Evolutionary conservation across 2,797 vertebrate genomes (phyloP).

Genomic region (Mallotus villosus): DNA sequence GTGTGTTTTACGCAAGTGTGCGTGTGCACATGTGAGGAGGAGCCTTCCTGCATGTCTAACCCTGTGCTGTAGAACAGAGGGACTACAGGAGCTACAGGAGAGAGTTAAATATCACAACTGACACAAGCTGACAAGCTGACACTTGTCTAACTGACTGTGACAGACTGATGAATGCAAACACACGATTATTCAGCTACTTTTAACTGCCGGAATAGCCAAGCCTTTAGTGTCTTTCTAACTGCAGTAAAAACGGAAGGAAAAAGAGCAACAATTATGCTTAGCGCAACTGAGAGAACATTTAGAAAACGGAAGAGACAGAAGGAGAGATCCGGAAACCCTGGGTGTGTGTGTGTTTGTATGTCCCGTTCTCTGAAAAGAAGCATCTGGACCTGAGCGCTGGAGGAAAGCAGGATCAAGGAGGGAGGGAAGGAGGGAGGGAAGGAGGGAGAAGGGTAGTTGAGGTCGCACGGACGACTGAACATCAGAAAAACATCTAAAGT

Average conservation of each 20-base stretch:
- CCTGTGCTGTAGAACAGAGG: background rate
- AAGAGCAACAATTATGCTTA: slow-evolving; percentile 8
- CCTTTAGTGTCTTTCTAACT: slow-evolving; percentile 1
- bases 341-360: background rate
- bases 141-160: slow-evolving; percentile 30
- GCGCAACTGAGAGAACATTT: background rate
- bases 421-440: background rate
- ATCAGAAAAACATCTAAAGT: slow-evolving; percentile 22
- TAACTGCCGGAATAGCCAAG: slow-evolving; percentile 11
- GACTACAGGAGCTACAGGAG: background rate
- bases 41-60: background rate
- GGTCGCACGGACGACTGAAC: slow-evolving; percentile 7
- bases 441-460: background rate
- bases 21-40: background rate
- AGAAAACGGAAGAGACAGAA: slow-evolving; percentile 14
- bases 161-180: background rate
- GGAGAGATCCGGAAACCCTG: background rate
- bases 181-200: background rate
- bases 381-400: slow-evolving; percentile 32
- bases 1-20: background rate
- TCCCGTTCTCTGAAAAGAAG: slow-evolving; percentile 21
- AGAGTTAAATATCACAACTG: slow-evolving; percentile 28
- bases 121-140: slow-evolving; percentile 40
- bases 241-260: background rate
- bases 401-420: background rate